These are phyloP conservation scores for Agelastica alni DNA, from an alignment of 2,888 invertebrate species.

Conservation along the genomic window DNA sequence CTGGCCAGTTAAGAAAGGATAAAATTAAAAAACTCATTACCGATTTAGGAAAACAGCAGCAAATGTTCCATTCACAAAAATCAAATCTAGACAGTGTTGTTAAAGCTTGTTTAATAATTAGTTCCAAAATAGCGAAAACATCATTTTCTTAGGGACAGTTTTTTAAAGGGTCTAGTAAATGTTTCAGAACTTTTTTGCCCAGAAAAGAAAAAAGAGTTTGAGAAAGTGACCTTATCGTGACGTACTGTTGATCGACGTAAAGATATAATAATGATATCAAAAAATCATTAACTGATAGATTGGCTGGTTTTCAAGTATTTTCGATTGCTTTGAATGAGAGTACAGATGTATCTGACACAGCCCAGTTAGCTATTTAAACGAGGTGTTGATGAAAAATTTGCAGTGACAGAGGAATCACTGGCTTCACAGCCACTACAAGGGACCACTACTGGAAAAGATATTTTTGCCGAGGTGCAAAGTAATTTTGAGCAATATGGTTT, in stretches of 20 bases:
- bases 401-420: slow-evolving; percentile 3
- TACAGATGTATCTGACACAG: background rate
- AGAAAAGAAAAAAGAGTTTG: no score
- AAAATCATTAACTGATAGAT: background rate
- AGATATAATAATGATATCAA: background rate
- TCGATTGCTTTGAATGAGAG: background rate
- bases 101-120: background rate
- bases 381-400: slow-evolving; percentile 12
- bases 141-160: background rate
- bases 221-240: background rate
- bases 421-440: slow-evolving; percentile 1
- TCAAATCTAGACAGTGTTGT: background rate
- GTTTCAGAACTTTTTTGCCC: background rate
- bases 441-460: background rate
- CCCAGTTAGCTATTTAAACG: background rate
- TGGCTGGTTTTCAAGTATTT: no score
- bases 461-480: no score
- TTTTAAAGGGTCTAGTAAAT: background rate
- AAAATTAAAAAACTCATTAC: background rate
- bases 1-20: background rate
- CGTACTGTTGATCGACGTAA: background rate
- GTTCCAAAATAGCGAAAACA: background rate
- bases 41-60: background rate
- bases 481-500: no score
- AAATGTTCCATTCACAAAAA: background rate